Conservation (phyloP, 1,140 invertebrate genomes). For the Trissolcus basalis region DNA sequence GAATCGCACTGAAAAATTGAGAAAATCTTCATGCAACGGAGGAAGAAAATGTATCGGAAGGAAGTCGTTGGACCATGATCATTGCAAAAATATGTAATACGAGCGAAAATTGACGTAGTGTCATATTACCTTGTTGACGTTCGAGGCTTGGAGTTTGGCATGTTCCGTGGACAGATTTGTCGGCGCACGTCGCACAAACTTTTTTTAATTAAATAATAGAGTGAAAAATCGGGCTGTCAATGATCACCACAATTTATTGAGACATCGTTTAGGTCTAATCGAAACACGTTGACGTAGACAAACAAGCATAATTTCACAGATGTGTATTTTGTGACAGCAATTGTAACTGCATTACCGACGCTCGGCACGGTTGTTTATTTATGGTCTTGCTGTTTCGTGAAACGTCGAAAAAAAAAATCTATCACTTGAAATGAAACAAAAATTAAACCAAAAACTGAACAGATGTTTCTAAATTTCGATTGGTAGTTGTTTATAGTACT, state of each 20-base stretch:
- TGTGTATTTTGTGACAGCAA: constrained; percentile 21
- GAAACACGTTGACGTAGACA: constrained; percentile 51
- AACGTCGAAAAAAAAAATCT: neutral
- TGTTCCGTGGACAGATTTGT: neutral
- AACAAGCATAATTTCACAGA: constrained; percentile 33
- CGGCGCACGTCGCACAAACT: too few species aligned
- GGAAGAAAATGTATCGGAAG: too few species aligned
- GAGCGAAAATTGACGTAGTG: constrained; percentile 18
- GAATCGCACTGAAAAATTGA: too few species aligned
- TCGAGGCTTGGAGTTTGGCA: constrained; percentile 3
- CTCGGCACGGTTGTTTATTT: constrained; percentile 18
- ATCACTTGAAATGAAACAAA: neutral
- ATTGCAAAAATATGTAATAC: constrained; percentile 16
- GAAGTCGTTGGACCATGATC: too few species aligned
- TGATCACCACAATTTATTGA: constrained; percentile 31
- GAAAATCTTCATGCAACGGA: too few species aligned
- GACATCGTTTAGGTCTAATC: constrained; percentile 33
- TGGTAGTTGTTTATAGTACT: too few species aligned
- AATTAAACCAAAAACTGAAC: neutral
- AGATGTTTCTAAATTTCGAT: too few species aligned
- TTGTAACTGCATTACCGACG: constrained; percentile 20
- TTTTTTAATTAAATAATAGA: constrained; percentile 34
- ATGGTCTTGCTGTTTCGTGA: neutral
- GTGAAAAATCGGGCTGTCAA: constrained; percentile 49
- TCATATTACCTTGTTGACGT: constrained; percentile 45